Evolutionary conservation across 2,888 invertebrate genomes (phyloP), one percentile per base, ranked within the genome.

Genomic region (Drosophila testacea): DNA sequence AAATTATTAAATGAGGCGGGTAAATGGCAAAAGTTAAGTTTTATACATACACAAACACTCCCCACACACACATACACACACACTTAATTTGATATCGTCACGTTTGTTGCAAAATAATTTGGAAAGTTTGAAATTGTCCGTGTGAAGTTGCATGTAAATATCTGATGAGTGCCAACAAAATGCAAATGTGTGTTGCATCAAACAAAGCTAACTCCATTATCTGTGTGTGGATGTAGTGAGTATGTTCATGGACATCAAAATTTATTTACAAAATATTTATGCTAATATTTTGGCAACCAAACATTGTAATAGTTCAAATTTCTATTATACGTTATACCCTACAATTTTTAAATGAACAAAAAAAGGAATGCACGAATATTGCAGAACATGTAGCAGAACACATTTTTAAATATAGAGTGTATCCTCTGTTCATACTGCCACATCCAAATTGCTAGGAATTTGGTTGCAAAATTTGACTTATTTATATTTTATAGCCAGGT

Each of bases 221-320:
- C 28, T 52, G 28, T 28, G 27, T 38, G 42, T n/a, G 32, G 2
- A 9, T 32, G 32, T 32, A 6, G 32, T 32, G 32, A 4, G 30
- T 30, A 1, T 47, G 44, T 28, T 44, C 39, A 60, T 56, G 69
- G 64, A 69, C 67, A 65, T 75, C 66, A 70, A 52, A 79, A 81
- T 70, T 69, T 69, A 81, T 71, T 61, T 69, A 56, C 69, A 52
- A 74, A 75, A 87, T 81, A 78, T 81, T 71, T 83, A 78, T 87
- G 87, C 73, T 81, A 83, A 87, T 83, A 81, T 87, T 79, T 60
- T 70, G 73, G n/a, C 62, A 57, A 67, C 39, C 72, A 61, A 63
- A 72, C 72, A 74, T 59, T 70, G 60, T 42, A 65, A 56, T 38
- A 44, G 46, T 32, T 50, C 56, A 70, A 70, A 74, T 69, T n/a